A percentile compares a stretch with the other conserved stretches of the same genome.
Conservation (phyloP, 2,113 vertebrate species). For the Pseudolaguvia tuberculata region DNA sequence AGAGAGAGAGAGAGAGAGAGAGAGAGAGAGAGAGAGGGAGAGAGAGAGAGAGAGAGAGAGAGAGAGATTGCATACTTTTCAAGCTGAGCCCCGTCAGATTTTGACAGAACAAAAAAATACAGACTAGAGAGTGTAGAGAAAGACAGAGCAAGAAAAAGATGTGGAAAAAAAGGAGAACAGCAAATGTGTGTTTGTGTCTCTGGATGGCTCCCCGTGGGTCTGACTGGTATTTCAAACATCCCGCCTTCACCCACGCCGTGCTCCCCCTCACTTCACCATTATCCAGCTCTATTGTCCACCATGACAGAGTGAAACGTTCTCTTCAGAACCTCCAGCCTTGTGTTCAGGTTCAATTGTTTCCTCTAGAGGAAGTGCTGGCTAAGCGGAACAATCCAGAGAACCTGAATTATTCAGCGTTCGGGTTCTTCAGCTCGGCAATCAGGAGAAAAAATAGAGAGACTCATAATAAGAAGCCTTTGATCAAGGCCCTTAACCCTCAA, state of each 20-base stretch:
- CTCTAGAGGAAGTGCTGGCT: conserved; percentile 45
- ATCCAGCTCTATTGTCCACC: conserved; percentile 29
- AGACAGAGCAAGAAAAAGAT: conserved; percentile 16
- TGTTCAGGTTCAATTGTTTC: conserved; percentile 32
- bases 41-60: background rate
- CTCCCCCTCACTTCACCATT: conserved; percentile 3
- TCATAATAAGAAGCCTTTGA: conserved; percentile 6
- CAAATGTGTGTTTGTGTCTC: background rate
- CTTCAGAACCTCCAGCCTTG: conserved; percentile 7
- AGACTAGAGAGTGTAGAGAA: background rate
- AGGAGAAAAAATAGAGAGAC: background rate
- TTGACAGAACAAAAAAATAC: background rate
- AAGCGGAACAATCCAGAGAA: conserved; percentile 54
- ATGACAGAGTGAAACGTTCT: conserved; percentile 2
- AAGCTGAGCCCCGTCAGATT: background rate
- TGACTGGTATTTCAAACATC: conserved; percentile 44
- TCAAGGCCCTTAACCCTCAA: too few species aligned
- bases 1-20: conserved; percentile 52
- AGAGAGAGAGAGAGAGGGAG: conserved; percentile 28
- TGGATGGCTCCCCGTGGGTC: conserved; percentile 21
- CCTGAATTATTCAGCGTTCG: conserved; percentile 49
- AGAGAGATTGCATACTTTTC: background rate
- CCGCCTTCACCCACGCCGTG: conserved; percentile 3
- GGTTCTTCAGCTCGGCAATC: background rate
- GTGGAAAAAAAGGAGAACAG: conserved; percentile 39